Base-by-base conservation (phyloP, 2,797 vertebrate genomes). In the Helarctos malayanus region DNA sequence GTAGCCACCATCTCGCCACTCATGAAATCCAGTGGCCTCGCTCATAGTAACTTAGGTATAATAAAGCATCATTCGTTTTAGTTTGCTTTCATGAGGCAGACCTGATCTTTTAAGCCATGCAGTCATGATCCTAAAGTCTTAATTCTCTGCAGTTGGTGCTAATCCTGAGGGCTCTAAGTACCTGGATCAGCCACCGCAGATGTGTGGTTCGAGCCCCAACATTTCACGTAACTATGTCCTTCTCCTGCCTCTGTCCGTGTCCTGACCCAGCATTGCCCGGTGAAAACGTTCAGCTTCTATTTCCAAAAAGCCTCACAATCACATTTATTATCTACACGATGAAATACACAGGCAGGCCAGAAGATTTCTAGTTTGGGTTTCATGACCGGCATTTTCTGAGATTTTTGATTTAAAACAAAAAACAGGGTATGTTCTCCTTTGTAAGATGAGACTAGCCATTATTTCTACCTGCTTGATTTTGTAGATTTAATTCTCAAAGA, bases 131-230 rank as follows among this genome's bases (percentile, higher is more conserved):
- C 81, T 47, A 0, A 27, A 56, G 56, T 47, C 85, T 38, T 15
- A 6, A 13, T 61, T 69, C 35, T 90, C 57, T 38, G 25, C 19
- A 15, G 13, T 13, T 8, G 2, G 15, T 19, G 45, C 65, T 23
- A 4, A 61, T 13, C 65, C 38, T 15, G 9, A 15, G 15, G 16
- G 57, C 65, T 5, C 9, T 6, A 2, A n/a, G 7, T 5, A 6
- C 2, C 14, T 16, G 23, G 3, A 11, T 25, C 11, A 3, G 15
- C 79, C 57, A 0, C 0, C 5, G 1, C 1, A 15, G 14, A 19
- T 16, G 0, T 0, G 16, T n/a, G 81, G 14, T 7, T 12, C 0
- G 1, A 35, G 59, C 35, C 69, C 63, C 4, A 18, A 23, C n/a
- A 16, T 47, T 18, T 11, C 29, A 6, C 1, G 0, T 10, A 11